Evolutionary conservation across 1,140 invertebrate genomes (phyloP).

Genomic region (Goniozus legneri): DNA sequence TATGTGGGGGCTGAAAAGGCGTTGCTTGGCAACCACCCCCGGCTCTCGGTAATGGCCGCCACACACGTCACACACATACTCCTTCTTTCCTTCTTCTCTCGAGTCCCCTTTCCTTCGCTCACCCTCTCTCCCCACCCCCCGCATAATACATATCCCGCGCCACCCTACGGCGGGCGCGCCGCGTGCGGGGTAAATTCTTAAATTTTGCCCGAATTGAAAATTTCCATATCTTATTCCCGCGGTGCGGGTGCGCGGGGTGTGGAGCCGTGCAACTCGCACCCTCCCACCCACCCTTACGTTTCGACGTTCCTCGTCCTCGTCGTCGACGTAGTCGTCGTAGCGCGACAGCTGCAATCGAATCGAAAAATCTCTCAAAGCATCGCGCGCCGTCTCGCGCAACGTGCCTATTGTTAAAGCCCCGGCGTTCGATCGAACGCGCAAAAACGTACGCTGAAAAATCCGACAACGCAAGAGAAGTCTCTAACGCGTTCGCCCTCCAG

Average conservation of each 20-base stretch:
- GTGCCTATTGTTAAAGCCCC: no score
- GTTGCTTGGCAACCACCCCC: constrained; percentile 52
- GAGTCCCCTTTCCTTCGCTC: not conserved
- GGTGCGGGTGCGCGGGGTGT: constrained; percentile 7
- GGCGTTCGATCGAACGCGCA: no score
- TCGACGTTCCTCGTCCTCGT: constrained; percentile 20
- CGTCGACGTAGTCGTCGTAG: constrained; percentile 3
- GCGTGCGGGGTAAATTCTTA: constrained; percentile 42
- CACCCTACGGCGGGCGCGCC: constrained; percentile 24
- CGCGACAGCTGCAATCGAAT: constrained; percentile 33
- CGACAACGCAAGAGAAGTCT: no score
- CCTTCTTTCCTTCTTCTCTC: constrained; percentile 6
- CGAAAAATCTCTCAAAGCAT: constrained; percentile 23
- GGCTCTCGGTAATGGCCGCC: constrained; percentile 50
- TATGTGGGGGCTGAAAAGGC: constrained; percentile 51
- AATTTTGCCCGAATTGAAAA: constrained; percentile 51
- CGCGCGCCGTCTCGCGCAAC: no score
- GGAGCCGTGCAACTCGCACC: no score
- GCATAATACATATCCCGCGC: constrained; percentile 37
- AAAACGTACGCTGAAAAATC: no score
- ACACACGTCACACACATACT: constrained; percentile 50
- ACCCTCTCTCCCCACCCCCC: constrained; percentile 14
- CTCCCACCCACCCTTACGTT: constrained; percentile 16
- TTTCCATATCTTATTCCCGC: constrained; percentile 46
- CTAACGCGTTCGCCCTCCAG: no score